Base-by-base conservation (phyloP, 1,140 invertebrate genomes). In the Drosophila elegans region DNA sequence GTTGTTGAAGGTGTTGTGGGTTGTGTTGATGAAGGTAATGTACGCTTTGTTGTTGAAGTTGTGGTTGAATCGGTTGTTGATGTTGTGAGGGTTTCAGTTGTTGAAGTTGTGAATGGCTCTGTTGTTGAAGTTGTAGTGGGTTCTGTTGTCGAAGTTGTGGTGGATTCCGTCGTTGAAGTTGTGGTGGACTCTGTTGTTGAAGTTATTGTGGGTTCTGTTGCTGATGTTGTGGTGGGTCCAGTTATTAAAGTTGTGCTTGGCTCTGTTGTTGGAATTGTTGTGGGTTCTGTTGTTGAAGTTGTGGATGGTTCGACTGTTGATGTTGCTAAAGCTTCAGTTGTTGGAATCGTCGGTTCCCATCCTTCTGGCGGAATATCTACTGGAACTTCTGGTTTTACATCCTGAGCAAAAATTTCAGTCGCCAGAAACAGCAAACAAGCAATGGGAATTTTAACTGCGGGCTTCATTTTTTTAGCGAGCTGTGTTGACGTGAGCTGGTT, bases 371-470 rank as follows among this genome's bases (percentile, higher is more conserved):
- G 16, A 13, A 83, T 71, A 42, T 88, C 63, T 25, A 61, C 67
- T 1, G 84, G 84, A 9, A 89, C 36, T 38, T 89, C 69, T 0
- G 85, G 80, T 21, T 0, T 3, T 27, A 78, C 46, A 42, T 89
- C 84, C 46, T 89, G 80, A n/a, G 29, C 62, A 12, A 16, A 4
- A 21, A 21, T 27, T 7, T 16, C 73, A 34, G 16, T 1, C 32
- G 53, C 27, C n/a, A 88, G 36, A 16, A 69, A 34, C 5, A 63
- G 13, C 13, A 80, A 21, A 10, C 12, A 66, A 16, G 55, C 13
- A 6, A 64, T 29, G n/a, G 21, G 29, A 52, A 71, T 55, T 27
- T 62, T 44, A 2, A 62, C 7, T 6, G 46, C 12, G n/a, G n/a
- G 32, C 41, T 51, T 52, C 75, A 80, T 89, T 73, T 67, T 73